Evolutionary conservation across 2,888 invertebrate species (phyloP), one percentile per base, ranked within the genome.

Genomic region (Cryptosula pallasiana): DNA sequence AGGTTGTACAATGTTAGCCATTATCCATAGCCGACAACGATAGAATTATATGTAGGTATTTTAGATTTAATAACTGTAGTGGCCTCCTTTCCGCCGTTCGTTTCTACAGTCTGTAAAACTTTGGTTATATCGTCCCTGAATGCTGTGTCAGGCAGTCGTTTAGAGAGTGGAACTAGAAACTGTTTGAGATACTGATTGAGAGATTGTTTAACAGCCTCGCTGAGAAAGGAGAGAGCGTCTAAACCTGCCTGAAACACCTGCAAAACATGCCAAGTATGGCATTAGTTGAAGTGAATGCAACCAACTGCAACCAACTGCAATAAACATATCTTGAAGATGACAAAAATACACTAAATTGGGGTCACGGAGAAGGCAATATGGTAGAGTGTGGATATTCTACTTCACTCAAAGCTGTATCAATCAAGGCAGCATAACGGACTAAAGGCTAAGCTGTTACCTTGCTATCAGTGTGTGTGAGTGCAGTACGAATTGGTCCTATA

Each of bases 61-160:
- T 83, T 83, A n/a, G 79, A 75, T 75, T 83, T 83, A 71, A 83
- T 82, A 27, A 81, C 74, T 35, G 79, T 77, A 55, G 81, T 74
- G 23, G 79, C 77, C 63, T 83, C 82, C 82, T 82, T 76, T 3
- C 82, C 83, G 27, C 83, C 82, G 77, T 83, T 82, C 71, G 79
- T 78, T 75, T 83, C 83, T 36, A 83, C 72, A 0, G 73, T 72
- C 71, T 83, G 82, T 29, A 83, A 75, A 20, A 78, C 76, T n/a
- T 81, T 79, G 70, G 79, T 78, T 1, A 82, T 78, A 70, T 77
- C 78, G 35, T 83, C 83, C 74, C 76, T 79, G 75, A 76, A 78
- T 69, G 78, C 80, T 72, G 80, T 81, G 69, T 81, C 81, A 75
- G 79, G 79, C 77, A 80, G 79, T 73, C 80, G 77, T 73, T 82